Base-by-base conservation (phyloP, 2,113 vertebrate species). In the Xenopus borealis region DNA sequence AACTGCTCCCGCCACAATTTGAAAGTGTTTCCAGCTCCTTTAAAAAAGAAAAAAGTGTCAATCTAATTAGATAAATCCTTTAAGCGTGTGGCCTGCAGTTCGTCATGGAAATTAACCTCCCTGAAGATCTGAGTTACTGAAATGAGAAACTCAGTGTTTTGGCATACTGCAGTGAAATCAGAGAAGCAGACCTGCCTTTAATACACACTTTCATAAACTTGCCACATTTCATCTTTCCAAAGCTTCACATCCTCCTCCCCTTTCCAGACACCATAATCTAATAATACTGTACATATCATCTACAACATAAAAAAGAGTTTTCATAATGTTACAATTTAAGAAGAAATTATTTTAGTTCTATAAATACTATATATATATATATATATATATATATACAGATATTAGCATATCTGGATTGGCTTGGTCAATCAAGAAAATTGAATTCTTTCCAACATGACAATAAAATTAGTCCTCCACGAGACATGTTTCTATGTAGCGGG, bases 61-160 rank as follows among this genome's bases (percentile, higher is more conserved):
- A 80, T 87, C 88, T 92, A 91, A 92, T 93, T 90, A 91, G 89
- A 91, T 91, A 90, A 92, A 90, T 89, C 90, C 90, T 85, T 82
- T 59, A 70, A 89, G 88, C 90, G 88, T 84, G 83, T 89, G 91
- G 89, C 87, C 88, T 72, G 33, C 86, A 86, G 88, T 89, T 90
- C 88, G 88, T 93, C 90, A 93, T 91, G 91, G 91, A 93, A 92
- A 93, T 91, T 91, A 91, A 91, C 90, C 91, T 90, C 89, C 88
- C 86, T 85, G 84, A 89, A 92, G 90, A 91, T 91, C 89, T 83
- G 82, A 88, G 90, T 88, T 85, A 86, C 88, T 88, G 91, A 91
- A 91, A 90, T 85, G 87, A 88, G 88, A 91, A 85, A 88, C 87
- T 74, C 86, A 85, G 86, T 85, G 88, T 88, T 90, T 86, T 82